A percentile compares a stretch with the other conserved stretches of the same genome.
These are phyloP conservation scores for Macropus fuliginosus DNA, from an alignment of 2,797 vertebrate genomes.

Conservation along the genomic window DNA sequence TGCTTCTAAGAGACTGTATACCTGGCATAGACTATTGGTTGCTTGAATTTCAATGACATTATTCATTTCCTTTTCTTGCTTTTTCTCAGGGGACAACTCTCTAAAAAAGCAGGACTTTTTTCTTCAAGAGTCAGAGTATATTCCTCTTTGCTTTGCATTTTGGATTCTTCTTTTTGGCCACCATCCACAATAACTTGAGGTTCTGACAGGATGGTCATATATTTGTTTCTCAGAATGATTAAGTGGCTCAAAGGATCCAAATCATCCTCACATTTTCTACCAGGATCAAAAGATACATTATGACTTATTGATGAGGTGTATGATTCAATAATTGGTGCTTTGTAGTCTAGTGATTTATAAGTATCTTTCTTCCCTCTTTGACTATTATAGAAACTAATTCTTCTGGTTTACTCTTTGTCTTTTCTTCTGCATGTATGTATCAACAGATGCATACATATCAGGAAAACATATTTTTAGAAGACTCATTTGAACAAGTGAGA, in stretches of 20 bases:
- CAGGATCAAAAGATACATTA: conserved; percentile 43
- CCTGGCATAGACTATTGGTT: conserved; percentile 89
- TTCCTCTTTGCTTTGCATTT: conserved; percentile 69
- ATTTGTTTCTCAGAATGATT: conserved; percentile 89
- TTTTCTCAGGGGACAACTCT: conserved; percentile 55
- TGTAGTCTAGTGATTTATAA: conserved; percentile 33
- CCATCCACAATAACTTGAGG: conserved; percentile 35
- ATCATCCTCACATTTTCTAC: conserved; percentile 67
- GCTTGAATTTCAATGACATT: conserved; percentile 84
- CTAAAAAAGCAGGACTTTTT: conserved; percentile 59
- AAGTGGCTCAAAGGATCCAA: conserved; percentile 89
- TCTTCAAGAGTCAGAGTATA: conserved; percentile 61
- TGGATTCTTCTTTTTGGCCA: conserved; percentile 69
- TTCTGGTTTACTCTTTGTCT: conserved; percentile 47
- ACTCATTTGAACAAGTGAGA: conserved; percentile 55
- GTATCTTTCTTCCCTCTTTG: conserved; percentile 41
- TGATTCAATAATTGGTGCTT: conserved; percentile 43
- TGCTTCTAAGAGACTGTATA: conserved; percentile 88
- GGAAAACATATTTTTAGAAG: conserved; percentile 35
- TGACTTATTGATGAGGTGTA: conserved; percentile 38
- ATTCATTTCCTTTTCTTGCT: conserved; percentile 58
- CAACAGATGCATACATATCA: conserved; percentile 38
- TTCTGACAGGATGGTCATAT: conserved; percentile 44
- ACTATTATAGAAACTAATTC: conserved; percentile 37
- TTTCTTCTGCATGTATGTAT: conserved; percentile 33